These are phyloP conservation scores for Sialis lutaria DNA, from an alignment of 2,888 invertebrate species.

Conservation along the genomic window DNA sequence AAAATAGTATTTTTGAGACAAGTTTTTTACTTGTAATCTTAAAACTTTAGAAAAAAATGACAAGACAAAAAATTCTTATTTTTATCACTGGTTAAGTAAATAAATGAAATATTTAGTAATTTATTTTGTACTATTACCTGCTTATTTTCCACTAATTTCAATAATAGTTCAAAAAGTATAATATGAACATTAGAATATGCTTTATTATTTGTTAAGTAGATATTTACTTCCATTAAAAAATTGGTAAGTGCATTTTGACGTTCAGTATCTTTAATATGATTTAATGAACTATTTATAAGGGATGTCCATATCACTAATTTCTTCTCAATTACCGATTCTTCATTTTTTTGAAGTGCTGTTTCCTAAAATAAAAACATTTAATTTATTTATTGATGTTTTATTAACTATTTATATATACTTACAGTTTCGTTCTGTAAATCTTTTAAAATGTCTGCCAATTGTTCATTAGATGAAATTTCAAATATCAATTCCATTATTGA, in stretches of 20 bases:
- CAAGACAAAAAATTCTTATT: too few relatives aligned
- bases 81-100: too few relatives aligned
- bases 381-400: not conserved
- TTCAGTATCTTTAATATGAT: constrained; percentile 17
- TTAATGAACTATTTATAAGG: constrained; percentile 18
- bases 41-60: too few relatives aligned
- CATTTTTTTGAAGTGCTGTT: constrained; percentile 7
- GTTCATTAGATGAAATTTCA: not conserved
- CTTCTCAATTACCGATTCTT: constrained; percentile 9
- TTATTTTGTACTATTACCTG: too few relatives aligned
- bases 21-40: too few relatives aligned
- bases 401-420: not conserved
- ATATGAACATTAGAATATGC: not conserved
- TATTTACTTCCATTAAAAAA: constrained; percentile 14
- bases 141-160: too few relatives aligned
- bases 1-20: not conserved
- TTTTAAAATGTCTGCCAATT: not conserved
- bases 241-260: constrained; percentile 16
- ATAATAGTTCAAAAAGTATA: too few relatives aligned
- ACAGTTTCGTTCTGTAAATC: not conserved
- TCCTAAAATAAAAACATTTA: constrained; percentile 10
- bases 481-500: not conserved
- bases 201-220: constrained; percentile 10
- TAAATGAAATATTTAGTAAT: too few relatives aligned
- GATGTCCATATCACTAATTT: constrained; percentile 17